phyloP scores from a whole-genome alignment of 2,797 vertebrate species.

The Periophthalmus magnuspinnatus region DNA sequence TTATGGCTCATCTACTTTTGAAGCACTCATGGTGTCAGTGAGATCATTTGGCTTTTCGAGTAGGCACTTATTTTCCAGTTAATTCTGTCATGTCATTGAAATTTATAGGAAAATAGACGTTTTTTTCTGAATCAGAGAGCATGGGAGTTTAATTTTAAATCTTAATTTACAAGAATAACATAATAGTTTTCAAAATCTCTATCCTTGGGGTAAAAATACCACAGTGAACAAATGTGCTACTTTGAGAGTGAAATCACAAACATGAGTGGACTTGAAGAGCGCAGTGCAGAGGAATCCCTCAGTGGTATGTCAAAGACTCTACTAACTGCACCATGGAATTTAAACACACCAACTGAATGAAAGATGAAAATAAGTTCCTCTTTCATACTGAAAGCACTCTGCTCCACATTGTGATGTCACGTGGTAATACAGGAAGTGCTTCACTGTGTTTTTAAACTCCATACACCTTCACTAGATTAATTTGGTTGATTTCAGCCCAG shows the following conservation, averaged over 20 bases:
- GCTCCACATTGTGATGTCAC: too few species aligned
- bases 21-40: constrained; percentile 17
- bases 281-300: constrained; percentile 23
- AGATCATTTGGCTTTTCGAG: constrained; percentile 32
- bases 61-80: constrained; percentile 16
- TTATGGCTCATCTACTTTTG: constrained; percentile 13
- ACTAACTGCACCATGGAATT: too few species aligned
- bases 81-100: constrained; percentile 7
- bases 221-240: constrained; percentile 17
- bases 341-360: background rate
- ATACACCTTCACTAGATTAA: too few species aligned
- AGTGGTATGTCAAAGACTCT: background rate
- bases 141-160: background rate
- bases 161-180: background rate
- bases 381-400: too few species aligned
- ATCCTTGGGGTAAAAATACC: constrained; percentile 15
- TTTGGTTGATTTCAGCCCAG: too few species aligned
- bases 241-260: constrained; percentile 23
- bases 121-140: constrained; percentile 20
- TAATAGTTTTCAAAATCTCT: constrained; percentile 8
- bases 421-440: too few species aligned
- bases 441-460: too few species aligned
- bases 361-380: background rate
- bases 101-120: background rate
- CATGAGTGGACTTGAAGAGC: constrained; percentile 37